A percentile compares a stretch with the other conserved stretches of the same genome.
Evolutionary conservation across 2,888 invertebrate species (phyloP).

Genomic region (Helobdella robusta): DNA sequence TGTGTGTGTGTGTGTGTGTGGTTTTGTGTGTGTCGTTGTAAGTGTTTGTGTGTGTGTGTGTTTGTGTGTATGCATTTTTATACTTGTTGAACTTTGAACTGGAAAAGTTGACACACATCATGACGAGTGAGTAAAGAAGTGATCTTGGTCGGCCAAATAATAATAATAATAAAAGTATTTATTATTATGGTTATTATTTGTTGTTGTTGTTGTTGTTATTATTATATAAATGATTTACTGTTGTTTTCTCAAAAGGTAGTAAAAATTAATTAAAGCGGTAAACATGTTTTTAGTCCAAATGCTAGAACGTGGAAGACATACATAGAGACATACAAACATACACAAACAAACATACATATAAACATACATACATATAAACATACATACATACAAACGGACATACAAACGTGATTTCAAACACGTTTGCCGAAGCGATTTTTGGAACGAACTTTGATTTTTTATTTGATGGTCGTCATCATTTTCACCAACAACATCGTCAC

Average conservation of each 20-base stretch:
- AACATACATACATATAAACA: constrained; percentile 12
- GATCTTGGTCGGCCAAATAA: not conserved
- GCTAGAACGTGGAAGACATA: constrained; percentile 6
- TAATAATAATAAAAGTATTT: not conserved
- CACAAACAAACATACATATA: not conserved
- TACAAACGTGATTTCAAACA: not conserved
- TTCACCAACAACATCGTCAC: too few species aligned
- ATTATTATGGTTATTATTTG: too few species aligned
- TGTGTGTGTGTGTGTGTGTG: constrained; percentile 3
- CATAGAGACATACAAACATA: not conserved
- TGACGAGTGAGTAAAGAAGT: too few species aligned
- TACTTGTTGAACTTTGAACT: too few species aligned
- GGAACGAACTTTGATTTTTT: too few species aligned
- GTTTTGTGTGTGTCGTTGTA: not conserved
- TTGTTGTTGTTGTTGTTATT: too few species aligned
- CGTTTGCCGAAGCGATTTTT: not conserved
- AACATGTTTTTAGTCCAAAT: constrained; percentile 9
- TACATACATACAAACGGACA: constrained; percentile 11
- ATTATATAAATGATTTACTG: too few species aligned
- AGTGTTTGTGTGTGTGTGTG: not conserved
- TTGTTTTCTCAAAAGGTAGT: too few species aligned
- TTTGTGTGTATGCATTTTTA: too few species aligned
- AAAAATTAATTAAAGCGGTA: too few species aligned
- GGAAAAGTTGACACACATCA: too few species aligned
- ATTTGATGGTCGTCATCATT: too few species aligned